Conservation (phyloP, 2,797 vertebrate species). For the Aselliscus stoliczkanus region DNA sequence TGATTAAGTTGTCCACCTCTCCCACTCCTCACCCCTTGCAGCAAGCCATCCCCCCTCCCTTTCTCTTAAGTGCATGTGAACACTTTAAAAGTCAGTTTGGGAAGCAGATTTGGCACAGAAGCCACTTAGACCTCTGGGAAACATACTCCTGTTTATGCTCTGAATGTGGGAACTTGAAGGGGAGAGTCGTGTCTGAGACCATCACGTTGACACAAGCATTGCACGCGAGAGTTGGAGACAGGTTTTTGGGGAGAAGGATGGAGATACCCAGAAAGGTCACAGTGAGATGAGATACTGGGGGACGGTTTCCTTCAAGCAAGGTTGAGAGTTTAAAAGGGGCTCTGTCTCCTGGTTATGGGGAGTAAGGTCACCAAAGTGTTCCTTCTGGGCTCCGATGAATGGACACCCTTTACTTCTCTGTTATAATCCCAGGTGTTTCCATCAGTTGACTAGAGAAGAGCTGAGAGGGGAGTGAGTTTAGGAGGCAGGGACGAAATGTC, state of each 20-base stretch:
- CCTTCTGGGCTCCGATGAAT: not conserved
- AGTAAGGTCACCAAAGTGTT: not conserved
- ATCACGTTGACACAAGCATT: not conserved
- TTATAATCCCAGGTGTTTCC: not conserved
- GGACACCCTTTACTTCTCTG: not conserved
- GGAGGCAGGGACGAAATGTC: not conserved
- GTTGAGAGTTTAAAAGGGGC: not conserved
- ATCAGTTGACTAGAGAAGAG: not conserved
- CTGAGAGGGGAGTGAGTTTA: not conserved
- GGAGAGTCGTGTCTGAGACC: not conserved
- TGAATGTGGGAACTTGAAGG: not conserved
- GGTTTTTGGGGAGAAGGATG: not conserved
- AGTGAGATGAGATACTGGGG: not conserved
- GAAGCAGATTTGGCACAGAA: not conserved
- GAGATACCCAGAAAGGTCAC: not conserved
- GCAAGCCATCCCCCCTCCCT: not conserved
- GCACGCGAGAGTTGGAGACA: accelerated
- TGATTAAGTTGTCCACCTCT: not conserved
- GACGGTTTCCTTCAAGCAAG: not conserved
- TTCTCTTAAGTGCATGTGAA: not conserved
- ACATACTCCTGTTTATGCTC: not conserved
- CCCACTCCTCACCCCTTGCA: too few relatives aligned
- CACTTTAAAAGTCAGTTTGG: not conserved
- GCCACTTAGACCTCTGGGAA: not conserved
- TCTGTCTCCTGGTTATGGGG: not conserved